Percentiles rank a stretch among this genome's conserved stretches.
phyloP scores from a whole-genome alignment of 2,797 vertebrate genomes.

The Heliangelus exortis region DNA sequence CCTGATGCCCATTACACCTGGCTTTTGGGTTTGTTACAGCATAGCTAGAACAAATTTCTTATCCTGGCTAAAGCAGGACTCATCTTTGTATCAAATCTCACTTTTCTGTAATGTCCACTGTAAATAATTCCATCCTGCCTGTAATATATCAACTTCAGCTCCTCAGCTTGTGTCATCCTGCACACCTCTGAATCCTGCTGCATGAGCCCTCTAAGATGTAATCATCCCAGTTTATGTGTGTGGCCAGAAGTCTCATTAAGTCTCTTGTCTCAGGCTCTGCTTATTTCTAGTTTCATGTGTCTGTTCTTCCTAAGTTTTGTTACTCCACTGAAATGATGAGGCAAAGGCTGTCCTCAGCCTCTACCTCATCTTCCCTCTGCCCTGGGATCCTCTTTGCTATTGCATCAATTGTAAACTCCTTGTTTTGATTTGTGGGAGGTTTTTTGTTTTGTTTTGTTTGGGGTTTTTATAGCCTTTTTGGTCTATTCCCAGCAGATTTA shows the following conservation, averaged over 20 bases:
- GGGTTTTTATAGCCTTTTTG: neutral
- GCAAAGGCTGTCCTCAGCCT: neutral
- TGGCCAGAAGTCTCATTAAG: neutral
- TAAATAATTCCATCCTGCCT: neutral
- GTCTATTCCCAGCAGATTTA: neutral
- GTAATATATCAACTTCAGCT: neutral
- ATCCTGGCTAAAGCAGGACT: neutral
- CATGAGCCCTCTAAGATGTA: neutral
- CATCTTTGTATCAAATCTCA: neutral
- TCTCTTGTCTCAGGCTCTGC: neutral
- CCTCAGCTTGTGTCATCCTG: neutral
- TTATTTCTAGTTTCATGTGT: neutral
- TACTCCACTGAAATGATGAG: neutral
- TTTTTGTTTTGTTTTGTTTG: neutral
- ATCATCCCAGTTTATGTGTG: neutral
- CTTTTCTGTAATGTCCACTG: neutral
- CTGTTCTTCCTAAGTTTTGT: neutral
- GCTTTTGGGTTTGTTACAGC: neutral
- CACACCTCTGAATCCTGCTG: neutral
- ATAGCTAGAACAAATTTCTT: neutral
- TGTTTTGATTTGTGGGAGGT: neutral
- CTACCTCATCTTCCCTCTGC: neutral
- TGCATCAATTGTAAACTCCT: neutral
- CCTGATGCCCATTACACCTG: neutral
- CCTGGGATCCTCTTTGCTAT: neutral